Percentiles rank a stretch among this genome's conserved stretches.
Conservation (phyloP, 1,140 invertebrate species). For the Berghia stephanieae region DNA sequence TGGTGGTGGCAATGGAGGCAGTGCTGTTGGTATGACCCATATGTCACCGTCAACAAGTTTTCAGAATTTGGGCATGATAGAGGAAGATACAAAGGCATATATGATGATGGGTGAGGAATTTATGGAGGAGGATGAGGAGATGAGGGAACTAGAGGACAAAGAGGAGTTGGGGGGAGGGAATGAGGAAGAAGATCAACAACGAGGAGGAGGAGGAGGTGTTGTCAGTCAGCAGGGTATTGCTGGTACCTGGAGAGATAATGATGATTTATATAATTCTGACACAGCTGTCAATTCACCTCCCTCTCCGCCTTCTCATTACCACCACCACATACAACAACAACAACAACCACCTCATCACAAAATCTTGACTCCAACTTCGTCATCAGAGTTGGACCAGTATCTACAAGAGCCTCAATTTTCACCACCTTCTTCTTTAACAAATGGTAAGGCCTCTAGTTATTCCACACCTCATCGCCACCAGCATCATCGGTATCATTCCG, state of each 20-base stretch:
- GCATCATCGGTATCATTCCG: too few relatives aligned
- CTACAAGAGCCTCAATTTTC: neutral
- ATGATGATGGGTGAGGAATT: slow-evolving; percentile 43
- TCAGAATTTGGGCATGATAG: slow-evolving; percentile 84
- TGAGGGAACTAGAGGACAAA: slow-evolving; percentile 49
- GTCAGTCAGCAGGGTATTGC: too few relatives aligned
- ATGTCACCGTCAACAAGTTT: slow-evolving; percentile 65
- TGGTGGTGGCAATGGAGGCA: neutral
- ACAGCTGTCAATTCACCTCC: too few relatives aligned
- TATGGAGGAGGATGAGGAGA: slow-evolving; percentile 57
- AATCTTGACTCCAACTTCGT: slow-evolving; percentile 22
- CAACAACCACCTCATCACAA: too few relatives aligned
- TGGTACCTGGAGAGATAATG: too few relatives aligned
- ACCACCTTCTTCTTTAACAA: too few relatives aligned
- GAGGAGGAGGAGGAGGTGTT: neutral
- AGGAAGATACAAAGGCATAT: too few relatives aligned
- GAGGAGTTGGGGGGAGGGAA: slow-evolving; percentile 21
- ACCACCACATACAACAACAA: too few relatives aligned
- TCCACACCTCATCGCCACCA: too few relatives aligned
- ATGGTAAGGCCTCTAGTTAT: too few relatives aligned
- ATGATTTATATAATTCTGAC: too few relatives aligned
- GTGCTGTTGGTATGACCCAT: neutral
- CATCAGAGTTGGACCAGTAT: slow-evolving; percentile 28
- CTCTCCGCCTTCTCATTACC: too few relatives aligned
- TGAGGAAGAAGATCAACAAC: slow-evolving; percentile 23